Percentiles rank a stretch among this genome's conserved stretches.
phyloP scores from a whole-genome alignment of 1,140 invertebrate genomes.

The Anastatus disparis region DNA sequence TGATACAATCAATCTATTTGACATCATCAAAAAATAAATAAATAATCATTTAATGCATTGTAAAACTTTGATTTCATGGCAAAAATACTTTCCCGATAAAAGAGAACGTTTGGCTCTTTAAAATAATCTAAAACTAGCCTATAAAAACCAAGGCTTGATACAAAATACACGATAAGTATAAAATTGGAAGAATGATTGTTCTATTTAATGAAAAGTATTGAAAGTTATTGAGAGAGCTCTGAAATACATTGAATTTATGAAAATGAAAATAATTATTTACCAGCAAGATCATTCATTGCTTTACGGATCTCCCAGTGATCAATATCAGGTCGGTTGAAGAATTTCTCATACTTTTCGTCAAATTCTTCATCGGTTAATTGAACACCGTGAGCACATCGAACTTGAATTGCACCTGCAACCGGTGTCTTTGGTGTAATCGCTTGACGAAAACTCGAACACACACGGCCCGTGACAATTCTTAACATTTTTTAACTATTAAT shows the following conservation, averaged over 20 bases:
- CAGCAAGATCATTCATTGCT: slow-evolving; percentile 79
- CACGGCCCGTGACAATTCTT: slow-evolving; percentile 62
- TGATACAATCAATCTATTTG: no score
- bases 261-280: slow-evolving; percentile 45
- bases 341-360: slow-evolving; percentile 82
- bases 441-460: slow-evolving; percentile 56
- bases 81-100: no score
- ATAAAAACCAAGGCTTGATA: no score
- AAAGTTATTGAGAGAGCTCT: neutral
- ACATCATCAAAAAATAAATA: no score
- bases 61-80: no score
- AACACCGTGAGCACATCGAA: slow-evolving; percentile 55
- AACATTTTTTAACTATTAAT: slow-evolving; percentile 57
- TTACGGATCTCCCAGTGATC: slow-evolving; percentile 97
- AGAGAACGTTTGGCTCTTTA: no score
- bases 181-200: no score
- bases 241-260: neutral
- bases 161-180: no score
- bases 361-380: slow-evolving; percentile 76
- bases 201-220: no score
- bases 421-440: slow-evolving; percentile 47
- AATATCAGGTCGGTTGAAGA: slow-evolving; percentile 89
- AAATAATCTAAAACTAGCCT: no score
- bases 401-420: slow-evolving; percentile 46
- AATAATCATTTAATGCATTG: no score